phyloP scores from a whole-genome alignment of 1,140 invertebrate species.

The Ericerus pela region DNA sequence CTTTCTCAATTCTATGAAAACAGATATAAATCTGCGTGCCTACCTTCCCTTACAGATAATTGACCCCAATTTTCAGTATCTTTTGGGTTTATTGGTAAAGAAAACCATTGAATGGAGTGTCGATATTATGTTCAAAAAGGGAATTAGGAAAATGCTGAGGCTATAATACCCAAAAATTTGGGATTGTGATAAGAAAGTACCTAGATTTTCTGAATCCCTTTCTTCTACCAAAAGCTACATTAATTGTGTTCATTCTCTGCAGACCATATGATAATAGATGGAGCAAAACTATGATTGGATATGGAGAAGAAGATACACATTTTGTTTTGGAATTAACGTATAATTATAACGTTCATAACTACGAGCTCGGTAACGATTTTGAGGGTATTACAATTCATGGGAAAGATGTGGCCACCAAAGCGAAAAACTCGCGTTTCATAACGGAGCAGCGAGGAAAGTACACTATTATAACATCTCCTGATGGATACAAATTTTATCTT shows the following conservation, averaged over 20 bases:
- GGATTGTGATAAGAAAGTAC: too few species aligned
- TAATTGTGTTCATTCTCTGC: slow-evolving; percentile 30
- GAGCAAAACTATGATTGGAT: slow-evolving; percentile 99
- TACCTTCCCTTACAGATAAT: too few species aligned
- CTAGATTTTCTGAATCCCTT: too few species aligned
- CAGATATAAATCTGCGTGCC: too few species aligned
- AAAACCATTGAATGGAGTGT: too few species aligned
- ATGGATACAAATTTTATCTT: slow-evolving; percentile 78
- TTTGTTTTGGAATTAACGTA: slow-evolving; percentile 97
- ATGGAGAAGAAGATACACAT: slow-evolving; percentile 84
- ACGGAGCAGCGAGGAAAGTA: slow-evolving; percentile 41
- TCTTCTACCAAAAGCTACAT: too few species aligned
- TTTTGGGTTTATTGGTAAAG: too few species aligned
- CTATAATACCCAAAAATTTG: too few species aligned
- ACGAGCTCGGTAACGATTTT: slow-evolving; percentile 80
- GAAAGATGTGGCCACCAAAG: slow-evolving; percentile 54
- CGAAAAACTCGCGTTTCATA: slow-evolving; percentile 48
- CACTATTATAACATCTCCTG: slow-evolving; percentile 57
- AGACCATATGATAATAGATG: slow-evolving; percentile 92
- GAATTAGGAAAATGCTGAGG: too few species aligned
- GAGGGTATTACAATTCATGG: slow-evolving; percentile 71
- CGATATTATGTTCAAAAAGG: too few species aligned
- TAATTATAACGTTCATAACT: slow-evolving; percentile 82
- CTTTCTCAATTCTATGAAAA: too few species aligned
- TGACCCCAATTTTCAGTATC: too few species aligned